phyloP scores from a whole-genome alignment of 2,113 vertebrate species.

The Coturnix japonica region DNA sequence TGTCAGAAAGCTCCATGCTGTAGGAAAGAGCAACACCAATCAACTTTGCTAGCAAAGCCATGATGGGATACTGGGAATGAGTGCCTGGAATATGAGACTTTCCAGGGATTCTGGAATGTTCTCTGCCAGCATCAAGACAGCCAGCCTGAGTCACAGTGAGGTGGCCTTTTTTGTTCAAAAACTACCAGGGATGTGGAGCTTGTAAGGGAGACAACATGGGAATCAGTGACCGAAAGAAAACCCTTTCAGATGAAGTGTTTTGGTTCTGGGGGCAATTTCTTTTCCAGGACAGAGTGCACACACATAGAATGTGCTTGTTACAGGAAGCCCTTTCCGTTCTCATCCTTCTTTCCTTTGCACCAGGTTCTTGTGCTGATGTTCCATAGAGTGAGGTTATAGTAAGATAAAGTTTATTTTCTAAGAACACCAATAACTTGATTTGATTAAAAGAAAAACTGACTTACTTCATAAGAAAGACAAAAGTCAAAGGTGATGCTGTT shows the following conservation, averaged over 20 bases:
- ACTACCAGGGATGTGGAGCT: background rate
- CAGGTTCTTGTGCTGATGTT: background rate
- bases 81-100: background rate
- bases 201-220: background rate
- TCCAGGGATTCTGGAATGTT: background rate
- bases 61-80: rapidly evolving
- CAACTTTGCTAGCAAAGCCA: background rate
- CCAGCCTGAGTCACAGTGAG: background rate
- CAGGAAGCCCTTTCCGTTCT: background rate
- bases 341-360: too few relatives aligned
- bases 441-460: background rate
- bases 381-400: background rate
- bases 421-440: background rate
- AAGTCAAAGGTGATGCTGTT: background rate
- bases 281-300: background rate
- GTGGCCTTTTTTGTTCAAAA: background rate
- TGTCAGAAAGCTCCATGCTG: background rate
- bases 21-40: background rate
- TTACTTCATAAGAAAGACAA: background rate
- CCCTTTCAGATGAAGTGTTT: background rate
- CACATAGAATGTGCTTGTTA: too few relatives aligned
- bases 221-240: background rate
- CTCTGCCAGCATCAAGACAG: background rate
- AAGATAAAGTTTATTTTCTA: background rate
- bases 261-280: background rate